These are phyloP conservation scores for Ceratosolen solmsi DNA, from an alignment of 1,140 invertebrate species.

Conservation along the genomic window DNA sequence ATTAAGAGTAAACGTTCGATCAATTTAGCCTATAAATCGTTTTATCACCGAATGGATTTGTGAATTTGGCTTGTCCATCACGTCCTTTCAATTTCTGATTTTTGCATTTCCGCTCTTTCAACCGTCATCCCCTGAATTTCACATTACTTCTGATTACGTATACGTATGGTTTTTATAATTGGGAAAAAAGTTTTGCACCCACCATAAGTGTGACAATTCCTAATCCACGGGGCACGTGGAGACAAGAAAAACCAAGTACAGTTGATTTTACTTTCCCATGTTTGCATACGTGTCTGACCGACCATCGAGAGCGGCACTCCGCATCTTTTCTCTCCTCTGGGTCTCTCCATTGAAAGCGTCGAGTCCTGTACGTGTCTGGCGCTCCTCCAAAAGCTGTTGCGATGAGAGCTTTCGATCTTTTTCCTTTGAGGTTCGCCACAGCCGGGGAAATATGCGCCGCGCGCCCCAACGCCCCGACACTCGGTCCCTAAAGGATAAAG, in stretches of 20 bases:
- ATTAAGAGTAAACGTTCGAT: too few species aligned
- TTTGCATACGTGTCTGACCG: neutral
- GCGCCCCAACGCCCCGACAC: neutral
- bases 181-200: too few species aligned
- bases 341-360: slow-evolving; percentile 16
- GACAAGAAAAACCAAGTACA: neutral
- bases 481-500: slow-evolving; percentile 10
- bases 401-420: slow-evolving; percentile 28
- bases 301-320: neutral
- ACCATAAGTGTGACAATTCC: too few species aligned
- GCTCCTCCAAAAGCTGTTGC: slow-evolving; percentile 40
- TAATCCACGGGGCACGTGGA: too few species aligned
- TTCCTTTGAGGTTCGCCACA: slow-evolving; percentile 41
- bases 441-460: slow-evolving; percentile 37
- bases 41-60: too few species aligned
- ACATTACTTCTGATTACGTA: too few species aligned
- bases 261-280: slow-evolving; percentile 41
- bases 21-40: too few species aligned
- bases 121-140: too few species aligned
- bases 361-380: slow-evolving; percentile 48
- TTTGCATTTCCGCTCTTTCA: too few species aligned
- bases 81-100: too few species aligned
- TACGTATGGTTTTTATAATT: too few species aligned
- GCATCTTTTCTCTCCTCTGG: neutral
- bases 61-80: too few species aligned